These are phyloP conservation scores for Paracanthobrama guichenoti DNA, from an alignment of 2,113 vertebrate genomes.

Conservation along the genomic window DNA sequence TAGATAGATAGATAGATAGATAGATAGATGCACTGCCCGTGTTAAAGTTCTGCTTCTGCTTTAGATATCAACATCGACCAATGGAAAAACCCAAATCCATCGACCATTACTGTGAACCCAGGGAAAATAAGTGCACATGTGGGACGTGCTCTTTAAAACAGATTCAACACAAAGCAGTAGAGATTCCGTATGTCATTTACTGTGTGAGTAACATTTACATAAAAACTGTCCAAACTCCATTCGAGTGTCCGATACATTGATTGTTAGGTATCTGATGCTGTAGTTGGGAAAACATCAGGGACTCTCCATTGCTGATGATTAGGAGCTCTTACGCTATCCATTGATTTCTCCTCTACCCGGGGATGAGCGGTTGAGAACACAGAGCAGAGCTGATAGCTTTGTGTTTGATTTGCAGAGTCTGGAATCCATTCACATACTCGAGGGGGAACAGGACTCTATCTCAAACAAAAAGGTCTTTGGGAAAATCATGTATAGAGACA, in stretches of 20 bases:
- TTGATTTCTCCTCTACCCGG: slow-evolving; percentile 45
- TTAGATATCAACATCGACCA: background rate
- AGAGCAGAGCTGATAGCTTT: slow-evolving; percentile 36
- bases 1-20: too few relatives aligned
- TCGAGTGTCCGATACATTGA: slow-evolving; percentile 24
- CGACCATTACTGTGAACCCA: background rate
- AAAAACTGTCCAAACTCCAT: slow-evolving; percentile 25
- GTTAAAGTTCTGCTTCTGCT: slow-evolving; percentile 2
- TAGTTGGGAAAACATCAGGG: slow-evolving; percentile 26
- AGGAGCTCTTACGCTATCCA: slow-evolving; percentile 29
- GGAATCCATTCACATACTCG: slow-evolving; percentile 35
- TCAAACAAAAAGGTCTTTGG: slow-evolving; percentile 14
- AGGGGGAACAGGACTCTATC: slow-evolving; percentile 29
- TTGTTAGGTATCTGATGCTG: slow-evolving; percentile 20
- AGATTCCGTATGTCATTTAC: background rate
- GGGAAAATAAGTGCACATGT: slow-evolving; percentile 11
- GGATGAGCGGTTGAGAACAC: slow-evolving; percentile 12
- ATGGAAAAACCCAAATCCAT: background rate
- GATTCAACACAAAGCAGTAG: background rate
- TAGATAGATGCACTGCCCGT: background rate
- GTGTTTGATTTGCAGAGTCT: slow-evolving; percentile 37
- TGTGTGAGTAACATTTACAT: slow-evolving; percentile 32
- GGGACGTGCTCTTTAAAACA: background rate
- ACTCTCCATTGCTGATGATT: slow-evolving; percentile 34
- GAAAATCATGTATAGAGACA: slow-evolving; percentile 15